Conservation (phyloP, 2,797 vertebrate genomes). For the Presbytis comata region DNA sequence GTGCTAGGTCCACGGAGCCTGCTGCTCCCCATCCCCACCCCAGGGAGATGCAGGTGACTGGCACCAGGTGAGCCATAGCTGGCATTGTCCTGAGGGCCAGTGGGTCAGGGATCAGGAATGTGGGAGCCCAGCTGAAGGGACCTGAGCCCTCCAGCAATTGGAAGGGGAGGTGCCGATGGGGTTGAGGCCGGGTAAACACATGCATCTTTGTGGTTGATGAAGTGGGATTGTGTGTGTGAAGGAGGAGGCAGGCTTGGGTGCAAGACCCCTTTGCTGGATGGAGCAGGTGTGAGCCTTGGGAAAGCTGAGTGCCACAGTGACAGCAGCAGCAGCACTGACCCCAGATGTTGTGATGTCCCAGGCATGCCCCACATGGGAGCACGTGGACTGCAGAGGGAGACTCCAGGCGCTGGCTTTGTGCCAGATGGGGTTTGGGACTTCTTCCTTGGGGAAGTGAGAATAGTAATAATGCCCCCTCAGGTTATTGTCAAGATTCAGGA, state of each 20-base stretch:
- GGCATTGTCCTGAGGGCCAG: neutral
- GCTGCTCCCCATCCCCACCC: too few relatives aligned
- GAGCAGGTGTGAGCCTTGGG: rapidly evolving
- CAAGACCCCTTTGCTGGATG: neutral
- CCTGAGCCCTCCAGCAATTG: neutral
- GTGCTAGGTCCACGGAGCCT: too few relatives aligned
- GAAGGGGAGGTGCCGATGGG: neutral
- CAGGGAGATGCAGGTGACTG: too few relatives aligned
- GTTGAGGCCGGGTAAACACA: rapidly evolving
- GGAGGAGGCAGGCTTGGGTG: too few relatives aligned
- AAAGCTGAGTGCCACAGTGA: too few relatives aligned
- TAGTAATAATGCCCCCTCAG: too few relatives aligned
- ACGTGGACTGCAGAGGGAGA: neutral
- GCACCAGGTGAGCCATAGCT: neutral
- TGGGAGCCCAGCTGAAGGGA: neutral
- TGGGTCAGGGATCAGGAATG: neutral
- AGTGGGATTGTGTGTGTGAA: neutral
- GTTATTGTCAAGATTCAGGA: too few relatives aligned
- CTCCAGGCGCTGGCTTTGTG: neutral
- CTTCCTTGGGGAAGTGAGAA: too few relatives aligned
- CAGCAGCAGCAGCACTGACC: neutral
- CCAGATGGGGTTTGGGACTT: too few relatives aligned
- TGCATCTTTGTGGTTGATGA: neutral
- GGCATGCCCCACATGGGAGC: neutral
- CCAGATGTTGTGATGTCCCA: neutral